phyloP scores from a whole-genome alignment of 2,888 invertebrate genomes.

The Tortricodes alternella region DNA sequence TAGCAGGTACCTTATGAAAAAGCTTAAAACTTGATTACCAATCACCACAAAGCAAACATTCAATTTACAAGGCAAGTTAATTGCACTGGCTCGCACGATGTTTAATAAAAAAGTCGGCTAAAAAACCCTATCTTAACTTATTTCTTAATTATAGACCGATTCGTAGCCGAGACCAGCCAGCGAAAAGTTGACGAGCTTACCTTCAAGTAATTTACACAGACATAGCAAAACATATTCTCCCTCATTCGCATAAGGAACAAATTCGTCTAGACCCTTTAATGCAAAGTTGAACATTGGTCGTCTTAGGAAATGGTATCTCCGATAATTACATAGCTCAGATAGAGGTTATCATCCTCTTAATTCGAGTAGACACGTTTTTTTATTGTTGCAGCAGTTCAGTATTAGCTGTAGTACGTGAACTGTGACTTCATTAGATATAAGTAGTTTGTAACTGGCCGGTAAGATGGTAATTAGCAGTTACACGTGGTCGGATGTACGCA shows the following conservation, averaged over 20 bases:
- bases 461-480: conserved; percentile 18
- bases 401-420: conserved; percentile 30
- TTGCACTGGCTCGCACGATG: conserved; percentile 73
- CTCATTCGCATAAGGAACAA: conserved; percentile 41
- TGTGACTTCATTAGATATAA: conserved; percentile 31
- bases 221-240: conserved; percentile 44
- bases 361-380: conserved; percentile 63
- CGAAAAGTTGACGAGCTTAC: conserved; percentile 54
- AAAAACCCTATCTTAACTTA: conserved; percentile 81
- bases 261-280: conserved; percentile 39
- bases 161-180: conserved; percentile 74
- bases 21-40: conserved; percentile 78
- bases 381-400: conserved; percentile 49
- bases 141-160: conserved; percentile 83
- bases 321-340: conserved; percentile 77
- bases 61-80: conserved; percentile 82
- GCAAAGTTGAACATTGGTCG: conserved; percentile 54
- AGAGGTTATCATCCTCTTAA: conserved; percentile 78
- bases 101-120: conserved; percentile 76
- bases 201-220: conserved; percentile 21
- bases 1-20: conserved; percentile 65
- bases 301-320: conserved; percentile 73
- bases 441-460: conserved; percentile 3
- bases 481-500: conserved; percentile 10
- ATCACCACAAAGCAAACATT: conserved; percentile 83